Conservation (phyloP, 2,113 vertebrate genomes). For the Elephantulus edwardii region DNA sequence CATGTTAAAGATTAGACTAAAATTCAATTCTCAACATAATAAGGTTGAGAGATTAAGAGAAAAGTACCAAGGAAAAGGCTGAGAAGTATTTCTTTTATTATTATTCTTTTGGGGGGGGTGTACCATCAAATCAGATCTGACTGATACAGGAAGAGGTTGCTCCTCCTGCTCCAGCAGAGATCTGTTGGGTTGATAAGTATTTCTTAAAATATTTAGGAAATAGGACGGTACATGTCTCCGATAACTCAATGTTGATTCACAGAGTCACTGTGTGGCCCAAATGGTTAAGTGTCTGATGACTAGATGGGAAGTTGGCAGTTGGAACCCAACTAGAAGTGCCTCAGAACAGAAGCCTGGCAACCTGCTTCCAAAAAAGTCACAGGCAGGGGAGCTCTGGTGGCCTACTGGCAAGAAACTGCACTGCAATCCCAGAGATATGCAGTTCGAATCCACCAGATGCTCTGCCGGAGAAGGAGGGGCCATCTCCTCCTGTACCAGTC, state of each 20-base stretch:
- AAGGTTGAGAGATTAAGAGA: background rate
- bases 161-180: too few species aligned
- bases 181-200: too few species aligned
- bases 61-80: background rate
- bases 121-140: too few species aligned
- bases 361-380: background rate
- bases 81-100: too few species aligned
- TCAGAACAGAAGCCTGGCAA: background rate
- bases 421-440: too few species aligned
- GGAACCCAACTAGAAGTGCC: background rate
- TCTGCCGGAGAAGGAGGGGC: too few species aligned
- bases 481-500: too few species aligned
- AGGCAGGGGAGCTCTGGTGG: too few species aligned
- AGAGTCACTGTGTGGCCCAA: background rate
- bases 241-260: background rate
- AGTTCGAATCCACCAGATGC: too few species aligned
- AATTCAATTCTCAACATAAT: conserved; percentile 9
- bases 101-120: too few species aligned
- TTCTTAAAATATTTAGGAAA: background rate
- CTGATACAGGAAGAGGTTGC: too few species aligned
- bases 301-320: background rate
- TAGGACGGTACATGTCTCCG: background rate
- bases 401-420: too few species aligned
- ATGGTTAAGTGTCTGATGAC: background rate
- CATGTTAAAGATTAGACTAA: conserved; percentile 11